Percentiles rank a stretch among this genome's conserved stretches.
phyloP scores from a whole-genome alignment of 2,888 invertebrate species.

The Pterostichus niger region DNA sequence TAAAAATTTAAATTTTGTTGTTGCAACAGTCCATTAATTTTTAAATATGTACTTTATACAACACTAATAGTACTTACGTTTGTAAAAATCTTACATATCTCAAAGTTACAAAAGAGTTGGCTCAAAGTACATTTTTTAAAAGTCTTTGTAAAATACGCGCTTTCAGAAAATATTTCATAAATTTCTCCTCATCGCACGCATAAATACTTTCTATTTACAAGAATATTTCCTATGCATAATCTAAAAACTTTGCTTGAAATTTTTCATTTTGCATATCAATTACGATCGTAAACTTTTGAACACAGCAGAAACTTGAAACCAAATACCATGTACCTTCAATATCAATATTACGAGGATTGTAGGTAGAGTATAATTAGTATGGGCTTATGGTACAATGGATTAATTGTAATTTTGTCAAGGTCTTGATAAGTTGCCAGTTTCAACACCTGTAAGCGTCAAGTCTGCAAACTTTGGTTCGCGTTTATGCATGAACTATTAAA shows the following conservation, averaged over 20 bases:
- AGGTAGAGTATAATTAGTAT: background rate
- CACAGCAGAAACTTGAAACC: no score
- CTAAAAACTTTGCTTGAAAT: background rate
- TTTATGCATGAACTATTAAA: no score
- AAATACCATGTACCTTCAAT: background rate
- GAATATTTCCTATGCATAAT: slow-evolving; percentile 5
- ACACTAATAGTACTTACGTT: no score
- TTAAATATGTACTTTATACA: no score
- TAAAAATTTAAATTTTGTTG: no score
- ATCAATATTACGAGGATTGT: background rate
- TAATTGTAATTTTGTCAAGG: slow-evolving; percentile 15
- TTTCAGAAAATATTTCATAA: background rate
- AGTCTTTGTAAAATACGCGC: background rate
- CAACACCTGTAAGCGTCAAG: slow-evolving; percentile 5
- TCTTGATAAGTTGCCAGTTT: background rate
- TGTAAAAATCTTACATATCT: background rate
- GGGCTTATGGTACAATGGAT: background rate
- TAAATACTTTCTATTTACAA: background rate
- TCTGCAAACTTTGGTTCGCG: background rate
- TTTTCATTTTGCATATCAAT: slow-evolving; percentile 14
- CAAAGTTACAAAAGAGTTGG: background rate
- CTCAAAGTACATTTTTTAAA: background rate
- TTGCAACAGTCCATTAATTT: no score
- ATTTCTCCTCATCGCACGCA: background rate
- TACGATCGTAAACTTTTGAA: background rate